Conservation (phyloP, 1,140 invertebrate genomes). For the Anastatus disparis region DNA sequence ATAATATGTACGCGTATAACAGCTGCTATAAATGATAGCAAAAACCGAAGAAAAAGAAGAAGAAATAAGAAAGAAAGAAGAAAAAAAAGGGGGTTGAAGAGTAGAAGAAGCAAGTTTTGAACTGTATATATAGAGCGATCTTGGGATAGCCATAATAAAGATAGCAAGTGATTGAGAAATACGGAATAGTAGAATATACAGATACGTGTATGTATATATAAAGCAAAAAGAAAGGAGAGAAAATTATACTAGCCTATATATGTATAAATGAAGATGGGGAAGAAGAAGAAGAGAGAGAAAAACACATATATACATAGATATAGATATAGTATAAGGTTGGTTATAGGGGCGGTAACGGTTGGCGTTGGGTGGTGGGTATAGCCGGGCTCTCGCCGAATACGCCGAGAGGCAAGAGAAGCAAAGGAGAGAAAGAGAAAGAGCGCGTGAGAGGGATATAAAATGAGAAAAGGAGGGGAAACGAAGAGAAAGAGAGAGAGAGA, state of each 20-base stretch:
- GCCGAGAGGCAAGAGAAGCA: slow-evolving; percentile 11
- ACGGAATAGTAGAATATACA: background rate
- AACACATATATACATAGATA: too few relatives aligned
- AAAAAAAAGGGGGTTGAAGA: background rate
- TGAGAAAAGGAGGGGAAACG: slow-evolving; percentile 30
- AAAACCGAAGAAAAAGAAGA: too few relatives aligned
- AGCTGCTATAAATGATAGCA: too few relatives aligned
- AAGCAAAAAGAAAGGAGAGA: too few relatives aligned
- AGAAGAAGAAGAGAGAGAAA: too few relatives aligned
- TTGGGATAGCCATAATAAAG: slow-evolving; percentile 27
- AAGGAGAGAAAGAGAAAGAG: too few relatives aligned
- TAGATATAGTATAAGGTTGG: background rate
- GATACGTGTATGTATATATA: background rate
- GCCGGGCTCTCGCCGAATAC: background rate
- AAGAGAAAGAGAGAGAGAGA: slow-evolving; percentile 33
- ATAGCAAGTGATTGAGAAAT: slow-evolving; percentile 24
- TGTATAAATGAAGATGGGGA: too few relatives aligned
- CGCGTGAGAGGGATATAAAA: slow-evolving; percentile 36
- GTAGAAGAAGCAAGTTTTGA: background rate
- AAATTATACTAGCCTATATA: too few relatives aligned
- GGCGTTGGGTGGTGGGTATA: background rate
- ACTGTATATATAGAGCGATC: background rate
- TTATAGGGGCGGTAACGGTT: background rate
- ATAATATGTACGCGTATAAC: too few relatives aligned
- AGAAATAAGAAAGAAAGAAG: background rate